Percentiles rank a stretch among this genome's conserved stretches.
Evolutionary conservation across 2,113 vertebrate genomes (phyloP).

Genomic region (Geococcyx californianus): DNA sequence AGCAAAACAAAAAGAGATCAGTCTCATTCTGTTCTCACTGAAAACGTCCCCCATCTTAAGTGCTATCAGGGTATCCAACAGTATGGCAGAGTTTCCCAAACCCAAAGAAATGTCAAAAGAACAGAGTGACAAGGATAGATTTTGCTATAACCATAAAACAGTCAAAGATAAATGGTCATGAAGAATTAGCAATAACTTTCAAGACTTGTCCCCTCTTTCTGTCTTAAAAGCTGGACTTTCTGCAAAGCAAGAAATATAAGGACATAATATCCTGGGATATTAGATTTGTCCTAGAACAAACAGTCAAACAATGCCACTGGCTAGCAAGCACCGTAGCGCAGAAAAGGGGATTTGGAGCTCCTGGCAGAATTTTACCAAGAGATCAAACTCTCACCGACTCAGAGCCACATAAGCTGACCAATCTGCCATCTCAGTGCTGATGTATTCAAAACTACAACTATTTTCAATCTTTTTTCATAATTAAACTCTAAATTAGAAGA

Average conservation of each 20-base stretch:
- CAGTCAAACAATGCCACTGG: not conserved
- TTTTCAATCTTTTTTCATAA: not conserved
- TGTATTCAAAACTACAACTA: not conserved
- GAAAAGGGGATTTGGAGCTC: not conserved
- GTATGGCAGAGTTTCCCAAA: not conserved
- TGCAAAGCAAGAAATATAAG: not conserved
- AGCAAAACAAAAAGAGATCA: not conserved
- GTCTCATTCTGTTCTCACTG: not conserved
- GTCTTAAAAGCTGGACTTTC: not conserved
- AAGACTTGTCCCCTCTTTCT: not conserved
- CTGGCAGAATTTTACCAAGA: not conserved
- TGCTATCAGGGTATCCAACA: not conserved
- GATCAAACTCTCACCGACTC: not conserved
- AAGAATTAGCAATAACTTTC: not conserved
- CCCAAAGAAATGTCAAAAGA: not conserved
- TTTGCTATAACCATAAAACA: not conserved
- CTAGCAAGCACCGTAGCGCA: not conserved
- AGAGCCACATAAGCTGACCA: not conserved
- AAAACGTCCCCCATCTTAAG: not conserved
- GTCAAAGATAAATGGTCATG: not conserved
- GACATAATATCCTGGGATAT: not conserved
- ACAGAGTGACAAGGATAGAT: not conserved
- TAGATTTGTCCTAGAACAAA: not conserved
- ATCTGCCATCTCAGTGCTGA: not conserved
- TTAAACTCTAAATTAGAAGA: conserved; percentile 40